Conservation (phyloP, 2,888 invertebrate genomes). For the Acleris literana region DNA sequence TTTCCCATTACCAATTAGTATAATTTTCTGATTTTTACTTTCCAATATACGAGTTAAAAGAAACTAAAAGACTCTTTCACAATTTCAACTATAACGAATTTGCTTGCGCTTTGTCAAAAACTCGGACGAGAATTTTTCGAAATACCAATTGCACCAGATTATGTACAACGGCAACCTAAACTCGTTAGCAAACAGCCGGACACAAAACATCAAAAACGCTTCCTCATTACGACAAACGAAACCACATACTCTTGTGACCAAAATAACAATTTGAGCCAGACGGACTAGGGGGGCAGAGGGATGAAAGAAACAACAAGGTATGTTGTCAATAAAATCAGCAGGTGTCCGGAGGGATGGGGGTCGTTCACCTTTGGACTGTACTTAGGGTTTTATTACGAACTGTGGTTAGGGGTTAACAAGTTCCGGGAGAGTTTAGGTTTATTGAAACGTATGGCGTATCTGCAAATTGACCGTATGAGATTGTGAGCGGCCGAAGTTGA, state of each 20-base stretch:
- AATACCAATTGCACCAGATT: no score
- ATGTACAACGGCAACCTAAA: background rate
- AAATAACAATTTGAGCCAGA: slow-evolving; percentile 42
- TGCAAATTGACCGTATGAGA: slow-evolving; percentile 28
- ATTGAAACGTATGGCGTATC: slow-evolving; percentile 33
- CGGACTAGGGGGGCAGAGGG: slow-evolving; percentile 49
- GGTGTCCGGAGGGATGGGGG: slow-evolving; percentile 70
- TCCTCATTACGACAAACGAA: slow-evolving; percentile 28
- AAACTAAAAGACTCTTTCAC: no score
- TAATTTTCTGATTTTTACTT: no score
- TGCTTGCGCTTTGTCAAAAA: no score
- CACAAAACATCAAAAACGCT: slow-evolving; percentile 31
- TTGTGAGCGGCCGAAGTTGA: slow-evolving; percentile 9
- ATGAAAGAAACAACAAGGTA: slow-evolving; percentile 72
- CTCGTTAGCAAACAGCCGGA: slow-evolving; percentile 17
- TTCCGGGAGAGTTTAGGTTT: slow-evolving; percentile 33
- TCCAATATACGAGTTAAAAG: no score
- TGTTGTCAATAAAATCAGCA: slow-evolving; percentile 81
- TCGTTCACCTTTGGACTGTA: slow-evolving; percentile 62
- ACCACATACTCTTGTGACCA: slow-evolving; percentile 30
- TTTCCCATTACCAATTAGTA: no score
- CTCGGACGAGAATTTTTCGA: no score
- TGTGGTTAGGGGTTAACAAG: slow-evolving; percentile 46
- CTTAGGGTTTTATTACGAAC: slow-evolving; percentile 53
- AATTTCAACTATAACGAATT: no score